Base-by-base conservation (phyloP, 2,888 invertebrate species). In the Scelioninae gen. 2 region DNA sequence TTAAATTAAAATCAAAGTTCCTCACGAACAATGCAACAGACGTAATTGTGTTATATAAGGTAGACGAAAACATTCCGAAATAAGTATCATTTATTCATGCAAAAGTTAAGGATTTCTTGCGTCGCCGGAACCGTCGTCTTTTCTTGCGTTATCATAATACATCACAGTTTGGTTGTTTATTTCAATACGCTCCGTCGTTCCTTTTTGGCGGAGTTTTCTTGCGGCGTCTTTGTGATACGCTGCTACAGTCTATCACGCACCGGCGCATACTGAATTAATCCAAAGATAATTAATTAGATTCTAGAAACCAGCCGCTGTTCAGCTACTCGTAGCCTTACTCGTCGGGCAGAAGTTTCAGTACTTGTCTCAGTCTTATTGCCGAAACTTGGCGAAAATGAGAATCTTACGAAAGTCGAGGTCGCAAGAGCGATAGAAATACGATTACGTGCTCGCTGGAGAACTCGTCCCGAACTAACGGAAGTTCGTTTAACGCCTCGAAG, bases 251-350 rank as follows among this genome's bases (percentile, higher is more conserved):
- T 69, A 73, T 69, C 73, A 74, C 69, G 73, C 73, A 74, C 69
- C 69, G 69, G 65, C 73, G 74, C 72, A 72, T 74, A 70, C 73
- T 75, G 70, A 78, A 78, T 78, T 76, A 76, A 78, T 76, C 72
- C 61, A 68, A 78, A 76, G 74, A 76, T 76, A 78, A 78, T 78
- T 78, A 76, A 78, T 78, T 76, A 76, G 76, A 76, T 72, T 73
- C 72, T 45, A 50, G 46, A 67, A 71, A 74, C 67, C 70, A 65
- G 70, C 74, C 67, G 70, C 74, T 64, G 72, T 65, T 60, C 73
- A 61, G 69, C 63, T 73, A 67, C 76, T 64, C 55, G 64, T 53
- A 69, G 67, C 50, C 65, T 65, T 41, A 53, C 64, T 48, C 69
- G 46, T 48, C 67, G 69, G 58, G 65, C 70, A 53, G 39, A 74